A percentile compares a stretch with the other conserved stretches of the same genome.
Evolutionary conservation across 2,797 vertebrate species (phyloP).

Genomic region (Arnoldichthys spilopterus): DNA sequence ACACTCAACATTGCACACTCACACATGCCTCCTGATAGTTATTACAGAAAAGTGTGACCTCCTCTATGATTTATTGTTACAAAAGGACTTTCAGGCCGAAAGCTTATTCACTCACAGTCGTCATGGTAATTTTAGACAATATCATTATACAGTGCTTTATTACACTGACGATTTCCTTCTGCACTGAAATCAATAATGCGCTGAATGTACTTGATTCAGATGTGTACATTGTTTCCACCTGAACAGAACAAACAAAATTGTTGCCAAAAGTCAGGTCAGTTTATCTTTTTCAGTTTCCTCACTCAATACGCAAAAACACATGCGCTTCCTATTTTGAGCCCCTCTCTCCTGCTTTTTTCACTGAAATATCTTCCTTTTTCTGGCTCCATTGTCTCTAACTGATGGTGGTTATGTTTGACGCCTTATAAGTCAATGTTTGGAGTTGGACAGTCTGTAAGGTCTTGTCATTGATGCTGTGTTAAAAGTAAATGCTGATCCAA

Average conservation of each 20-base stretch:
- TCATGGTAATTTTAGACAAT: not conserved
- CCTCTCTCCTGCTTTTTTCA: not conserved
- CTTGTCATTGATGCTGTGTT: conserved; percentile 16
- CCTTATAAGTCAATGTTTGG: conserved; percentile 54
- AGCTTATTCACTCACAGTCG: not conserved
- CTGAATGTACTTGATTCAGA: no score
- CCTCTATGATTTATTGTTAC: not conserved
- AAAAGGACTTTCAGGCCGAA: not conserved
- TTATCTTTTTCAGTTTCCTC: not conserved
- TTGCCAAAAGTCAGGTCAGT: not conserved
- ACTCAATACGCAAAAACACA: no score
- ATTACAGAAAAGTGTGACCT: not conserved
- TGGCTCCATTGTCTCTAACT: conserved; percentile 11
- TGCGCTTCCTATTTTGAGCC: not conserved
- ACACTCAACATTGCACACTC: not conserved
- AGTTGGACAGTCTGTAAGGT: conserved; percentile 31
- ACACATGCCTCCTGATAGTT: conserved; percentile 38
- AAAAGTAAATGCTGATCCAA: conserved; percentile 42
- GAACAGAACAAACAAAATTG: no score
- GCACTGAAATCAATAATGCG: no score
- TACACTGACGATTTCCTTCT: no score
- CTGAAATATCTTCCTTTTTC: not conserved
- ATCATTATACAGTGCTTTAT: not conserved
- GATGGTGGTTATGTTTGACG: not conserved
- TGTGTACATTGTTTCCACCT: no score